These are phyloP conservation scores for Panthera uncia DNA, from an alignment of 2,113 vertebrate species.

Conservation along the genomic window DNA sequence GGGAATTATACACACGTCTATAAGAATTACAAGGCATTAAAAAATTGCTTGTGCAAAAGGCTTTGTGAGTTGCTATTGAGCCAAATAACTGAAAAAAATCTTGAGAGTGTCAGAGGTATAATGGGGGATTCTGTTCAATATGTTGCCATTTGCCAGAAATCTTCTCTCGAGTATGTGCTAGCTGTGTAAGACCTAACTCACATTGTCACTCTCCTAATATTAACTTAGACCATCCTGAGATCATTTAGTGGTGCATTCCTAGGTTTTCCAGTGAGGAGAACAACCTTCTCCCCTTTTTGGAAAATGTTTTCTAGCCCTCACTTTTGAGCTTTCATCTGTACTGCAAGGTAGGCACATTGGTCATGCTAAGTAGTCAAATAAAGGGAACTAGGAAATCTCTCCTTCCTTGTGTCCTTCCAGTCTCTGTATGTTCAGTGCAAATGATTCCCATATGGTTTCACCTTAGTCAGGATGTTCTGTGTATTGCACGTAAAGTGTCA, in stretches of 20 bases:
- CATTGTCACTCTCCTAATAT: not conserved
- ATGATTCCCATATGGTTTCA: not conserved
- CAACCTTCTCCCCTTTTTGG: not conserved
- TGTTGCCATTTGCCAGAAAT: not conserved
- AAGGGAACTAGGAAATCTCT: not conserved
- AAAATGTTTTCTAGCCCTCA: not conserved
- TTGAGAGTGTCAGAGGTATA: not conserved
- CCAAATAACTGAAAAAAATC: constrained; percentile 29
- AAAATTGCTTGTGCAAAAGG: constrained; percentile 31
- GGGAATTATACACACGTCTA: not conserved
- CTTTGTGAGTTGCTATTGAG: not conserved
- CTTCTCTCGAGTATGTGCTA: not conserved
- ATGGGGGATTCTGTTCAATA: not conserved
- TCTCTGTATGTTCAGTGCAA: not conserved
- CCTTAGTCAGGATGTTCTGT: not conserved
- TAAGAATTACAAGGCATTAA: constrained; percentile 19
- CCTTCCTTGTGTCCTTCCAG: not conserved
- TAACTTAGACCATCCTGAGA: not conserved
- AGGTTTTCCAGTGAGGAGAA: not conserved
- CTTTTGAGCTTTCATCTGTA: constrained; percentile 11
- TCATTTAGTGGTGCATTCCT: not conserved
- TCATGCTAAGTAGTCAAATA: not conserved
- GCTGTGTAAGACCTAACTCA: not conserved
- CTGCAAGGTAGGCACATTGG: not conserved
- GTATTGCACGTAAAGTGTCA: not conserved